Conservation (phyloP, 2,113 vertebrate species). For the Zosterops borbonicus region DNA sequence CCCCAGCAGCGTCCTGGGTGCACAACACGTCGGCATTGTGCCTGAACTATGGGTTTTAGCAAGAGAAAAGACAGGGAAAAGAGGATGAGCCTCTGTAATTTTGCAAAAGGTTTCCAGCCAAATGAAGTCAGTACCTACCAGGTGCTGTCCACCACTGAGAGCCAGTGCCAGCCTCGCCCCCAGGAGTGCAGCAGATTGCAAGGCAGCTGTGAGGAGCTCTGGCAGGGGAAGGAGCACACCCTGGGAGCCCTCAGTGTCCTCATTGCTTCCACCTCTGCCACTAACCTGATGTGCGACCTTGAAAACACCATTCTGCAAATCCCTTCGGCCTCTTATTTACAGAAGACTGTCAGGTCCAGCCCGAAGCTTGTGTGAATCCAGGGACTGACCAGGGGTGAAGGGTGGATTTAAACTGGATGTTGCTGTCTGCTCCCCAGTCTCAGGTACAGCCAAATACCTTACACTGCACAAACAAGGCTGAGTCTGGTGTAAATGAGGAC, state of each 20-base stretch:
- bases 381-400: background rate
- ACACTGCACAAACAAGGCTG: fast-evolving
- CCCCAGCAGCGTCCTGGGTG: background rate
- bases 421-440: background rate
- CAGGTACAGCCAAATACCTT: background rate
- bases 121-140: background rate
- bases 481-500: background rate
- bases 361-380: background rate
- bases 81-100: background rate
- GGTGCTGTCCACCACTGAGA: background rate
- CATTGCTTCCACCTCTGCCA: background rate
- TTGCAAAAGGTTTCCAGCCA: background rate
- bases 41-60: background rate
- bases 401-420: background rate
- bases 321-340: background rate
- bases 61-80: background rate
- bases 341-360: background rate
- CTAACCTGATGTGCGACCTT: background rate
- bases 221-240: background rate
- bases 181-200: fast-evolving
- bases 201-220: fast-evolving
- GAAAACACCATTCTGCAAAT: background rate
- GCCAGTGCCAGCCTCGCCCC: background rate
- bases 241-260: background rate
- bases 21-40: background rate